Conservation (phyloP, 2,797 vertebrate genomes). For the Linurgus olivaceus region DNA sequence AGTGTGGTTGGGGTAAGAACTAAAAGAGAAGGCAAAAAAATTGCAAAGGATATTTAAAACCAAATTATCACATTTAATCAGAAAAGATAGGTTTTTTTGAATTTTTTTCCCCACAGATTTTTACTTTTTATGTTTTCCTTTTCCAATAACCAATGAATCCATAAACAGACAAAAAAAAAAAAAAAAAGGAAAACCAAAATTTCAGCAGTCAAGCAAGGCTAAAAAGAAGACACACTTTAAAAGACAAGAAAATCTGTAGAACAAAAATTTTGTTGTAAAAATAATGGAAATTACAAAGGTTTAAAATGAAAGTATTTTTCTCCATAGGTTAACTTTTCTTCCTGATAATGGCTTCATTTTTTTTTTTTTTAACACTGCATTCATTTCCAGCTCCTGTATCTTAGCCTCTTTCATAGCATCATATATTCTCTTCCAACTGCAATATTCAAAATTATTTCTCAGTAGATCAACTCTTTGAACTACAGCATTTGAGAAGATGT, state of each 20-base stretch:
- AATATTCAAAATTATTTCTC: no score
- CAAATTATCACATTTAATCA: not conserved
- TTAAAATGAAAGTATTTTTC: not conserved
- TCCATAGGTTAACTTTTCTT: not conserved
- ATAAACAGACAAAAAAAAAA: not conserved
- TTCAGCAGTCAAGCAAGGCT: not conserved
- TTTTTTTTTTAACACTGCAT: no score
- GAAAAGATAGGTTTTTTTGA: not conserved
- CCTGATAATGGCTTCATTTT: not conserved
- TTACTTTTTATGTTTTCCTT: not conserved
- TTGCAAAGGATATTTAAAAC: not conserved
- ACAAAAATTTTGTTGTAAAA: not conserved
- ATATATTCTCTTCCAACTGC: no score
- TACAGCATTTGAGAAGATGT: no score
- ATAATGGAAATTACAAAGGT: not conserved
- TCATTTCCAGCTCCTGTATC: no score
- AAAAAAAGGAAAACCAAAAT: not conserved
- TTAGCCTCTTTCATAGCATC: no score
- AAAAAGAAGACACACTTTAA: accelerated
- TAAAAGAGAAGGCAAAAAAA: not conserved
- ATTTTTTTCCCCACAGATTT: not conserved
- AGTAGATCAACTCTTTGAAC: no score
- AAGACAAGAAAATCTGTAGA: not conserved
- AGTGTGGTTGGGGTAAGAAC: not conserved
- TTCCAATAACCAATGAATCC: not conserved